Conservation (phyloP, 2,113 vertebrate genomes). For the Bubalus kerabau region DNA sequence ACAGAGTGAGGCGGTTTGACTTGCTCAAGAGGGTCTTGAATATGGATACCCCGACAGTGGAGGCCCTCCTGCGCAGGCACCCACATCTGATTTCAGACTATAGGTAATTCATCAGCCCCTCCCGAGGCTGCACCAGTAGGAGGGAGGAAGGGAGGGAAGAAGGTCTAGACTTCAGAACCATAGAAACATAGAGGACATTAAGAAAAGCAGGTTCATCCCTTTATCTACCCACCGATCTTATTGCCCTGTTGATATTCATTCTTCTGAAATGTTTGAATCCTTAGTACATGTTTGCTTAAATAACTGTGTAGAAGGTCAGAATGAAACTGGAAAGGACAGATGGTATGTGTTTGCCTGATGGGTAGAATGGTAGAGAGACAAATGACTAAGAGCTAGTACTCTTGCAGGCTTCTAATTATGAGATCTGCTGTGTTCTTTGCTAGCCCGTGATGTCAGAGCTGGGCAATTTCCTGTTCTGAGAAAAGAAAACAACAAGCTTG, state of each 20-base stretch:
- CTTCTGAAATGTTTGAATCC: constrained; percentile 10
- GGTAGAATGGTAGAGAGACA: neutral
- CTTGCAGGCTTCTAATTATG: neutral
- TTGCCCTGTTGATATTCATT: neutral
- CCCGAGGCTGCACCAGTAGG: neutral
- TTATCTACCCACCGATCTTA: neutral
- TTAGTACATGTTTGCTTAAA: neutral
- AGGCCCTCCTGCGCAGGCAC: constrained; percentile 67
- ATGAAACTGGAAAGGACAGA: neutral
- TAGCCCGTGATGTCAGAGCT: neutral
- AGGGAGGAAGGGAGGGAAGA: neutral
- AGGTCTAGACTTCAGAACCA: neutral
- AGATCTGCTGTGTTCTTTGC: neutral
- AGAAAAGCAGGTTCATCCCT: neutral
- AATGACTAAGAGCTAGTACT: neutral
- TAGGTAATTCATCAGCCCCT: constrained; percentile 80
- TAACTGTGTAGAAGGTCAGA: neutral
- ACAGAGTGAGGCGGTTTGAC: constrained; percentile 87
- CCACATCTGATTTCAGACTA: constrained; percentile 81
- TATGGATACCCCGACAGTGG: constrained; percentile 76
- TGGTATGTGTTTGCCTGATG: neutral
- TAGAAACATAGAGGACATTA: neutral
- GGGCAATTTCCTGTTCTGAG: neutral
- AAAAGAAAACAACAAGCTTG: constrained; percentile 32
- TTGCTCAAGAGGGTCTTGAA: constrained; percentile 83